phyloP scores from a whole-genome alignment of 2,113 vertebrate genomes.

The Jacana jacana region DNA sequence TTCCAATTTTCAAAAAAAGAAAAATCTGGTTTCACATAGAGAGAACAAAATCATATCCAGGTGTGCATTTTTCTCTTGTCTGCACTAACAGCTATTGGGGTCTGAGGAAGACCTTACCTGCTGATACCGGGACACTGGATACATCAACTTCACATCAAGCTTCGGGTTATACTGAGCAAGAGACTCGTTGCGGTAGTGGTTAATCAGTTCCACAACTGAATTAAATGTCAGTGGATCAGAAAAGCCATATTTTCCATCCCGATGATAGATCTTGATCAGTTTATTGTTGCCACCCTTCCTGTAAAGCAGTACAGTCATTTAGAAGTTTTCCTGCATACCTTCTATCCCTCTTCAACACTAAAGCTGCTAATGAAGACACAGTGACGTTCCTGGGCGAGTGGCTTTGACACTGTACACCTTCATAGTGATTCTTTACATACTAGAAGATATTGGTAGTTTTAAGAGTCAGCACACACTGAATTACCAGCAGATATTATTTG shows the following conservation, averaged over 20 bases:
- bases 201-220: slow-evolving; percentile 94
- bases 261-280: slow-evolving; percentile 95
- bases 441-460: not conserved
- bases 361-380: not conserved
- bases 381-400: not conserved
- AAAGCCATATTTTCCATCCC: slow-evolving; percentile 92
- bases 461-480: slow-evolving; percentile 11
- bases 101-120: slow-evolving; percentile 75
- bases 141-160: slow-evolving; percentile 90
- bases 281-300: slow-evolving; percentile 98
- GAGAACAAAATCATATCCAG: not conserved
- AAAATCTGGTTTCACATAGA: not conserved
- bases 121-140: slow-evolving; percentile 89
- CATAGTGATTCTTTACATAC: not conserved
- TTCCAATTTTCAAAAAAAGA: not conserved
- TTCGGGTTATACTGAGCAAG: slow-evolving; percentile 95
- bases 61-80: not conserved
- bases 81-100: not conserved
- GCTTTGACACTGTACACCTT: not conserved
- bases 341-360: not conserved
- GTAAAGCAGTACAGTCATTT: slow-evolving; percentile 45
- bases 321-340: not conserved
- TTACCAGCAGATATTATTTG: slow-evolving; percentile 5
- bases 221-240: slow-evolving; percentile 93
- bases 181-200: slow-evolving; percentile 91